Percentiles rank a stretch among this genome's conserved stretches.
Conservation (phyloP, 1,140 invertebrate genomes). For the Dendroctonus valens region DNA sequence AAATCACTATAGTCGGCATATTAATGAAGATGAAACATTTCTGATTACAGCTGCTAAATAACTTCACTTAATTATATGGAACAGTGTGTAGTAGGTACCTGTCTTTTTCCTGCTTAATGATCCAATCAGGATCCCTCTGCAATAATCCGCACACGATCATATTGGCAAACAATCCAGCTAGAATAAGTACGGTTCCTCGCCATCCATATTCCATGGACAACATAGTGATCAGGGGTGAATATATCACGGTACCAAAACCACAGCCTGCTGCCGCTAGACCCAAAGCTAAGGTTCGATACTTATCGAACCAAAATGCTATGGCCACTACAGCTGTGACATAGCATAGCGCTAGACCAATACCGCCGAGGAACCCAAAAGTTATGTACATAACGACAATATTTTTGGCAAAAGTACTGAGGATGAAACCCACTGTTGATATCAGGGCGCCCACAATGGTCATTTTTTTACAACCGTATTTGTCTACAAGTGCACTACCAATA, state of each 20-base stretch:
- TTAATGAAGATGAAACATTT: too few species aligned
- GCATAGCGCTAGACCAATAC: constrained; percentile 80
- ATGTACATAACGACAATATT: constrained; percentile 76
- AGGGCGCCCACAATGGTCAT: constrained; percentile 80
- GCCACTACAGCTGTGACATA: constrained; percentile 89
- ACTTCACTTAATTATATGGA: too few species aligned
- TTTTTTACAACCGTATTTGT: constrained; percentile 81
- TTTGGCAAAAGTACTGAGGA: constrained; percentile 71
- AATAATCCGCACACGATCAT: constrained; percentile 85
- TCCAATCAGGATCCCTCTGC: constrained; percentile 84
- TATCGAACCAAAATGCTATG: constrained; percentile 96
- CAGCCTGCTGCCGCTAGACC: constrained; percentile 90
- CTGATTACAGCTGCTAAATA: too few species aligned
- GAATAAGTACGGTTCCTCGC: constrained; percentile 79
- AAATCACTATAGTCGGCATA: too few species aligned
- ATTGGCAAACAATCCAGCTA: constrained; percentile 62
- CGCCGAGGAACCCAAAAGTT: constrained; percentile 84
- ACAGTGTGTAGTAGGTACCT: too few species aligned
- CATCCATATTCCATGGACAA: constrained; percentile 78
- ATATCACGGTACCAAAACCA: constrained; percentile 81
- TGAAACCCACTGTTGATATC: constrained; percentile 75
- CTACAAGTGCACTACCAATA: constrained; percentile 81
- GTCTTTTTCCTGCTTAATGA: constrained; percentile 55
- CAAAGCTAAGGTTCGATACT: constrained; percentile 85
- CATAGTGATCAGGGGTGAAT: constrained; percentile 76